phyloP scores from a whole-genome alignment of 2,888 invertebrate species.

The Ochropleura leucogaster region DNA sequence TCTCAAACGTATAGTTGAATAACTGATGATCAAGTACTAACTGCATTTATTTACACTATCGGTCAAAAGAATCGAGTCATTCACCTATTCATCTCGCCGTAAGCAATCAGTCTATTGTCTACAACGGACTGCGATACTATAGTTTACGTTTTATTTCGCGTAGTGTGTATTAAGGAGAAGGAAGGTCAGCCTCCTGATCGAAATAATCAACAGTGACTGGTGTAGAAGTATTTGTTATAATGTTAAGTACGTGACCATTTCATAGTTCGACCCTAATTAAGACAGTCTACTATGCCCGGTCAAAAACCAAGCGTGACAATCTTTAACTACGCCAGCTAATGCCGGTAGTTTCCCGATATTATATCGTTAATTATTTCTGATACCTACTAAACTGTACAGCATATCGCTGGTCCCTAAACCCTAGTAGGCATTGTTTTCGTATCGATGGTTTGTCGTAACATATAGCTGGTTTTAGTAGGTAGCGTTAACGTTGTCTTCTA shows the following conservation, averaged over 20 bases:
- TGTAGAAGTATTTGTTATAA: background rate
- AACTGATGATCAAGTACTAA: conserved; percentile 11
- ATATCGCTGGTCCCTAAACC: background rate
- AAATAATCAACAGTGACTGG: background rate
- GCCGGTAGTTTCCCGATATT: background rate
- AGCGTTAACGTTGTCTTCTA: background rate
- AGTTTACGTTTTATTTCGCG: conserved; percentile 12
- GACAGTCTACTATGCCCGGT: background rate
- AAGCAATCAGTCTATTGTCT: conserved; percentile 41
- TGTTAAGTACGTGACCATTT: conserved; percentile 33
- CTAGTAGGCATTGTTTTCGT: background rate
- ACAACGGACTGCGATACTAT: conserved; percentile 10
- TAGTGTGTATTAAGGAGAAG: too few species aligned
- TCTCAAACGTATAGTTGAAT: background rate
- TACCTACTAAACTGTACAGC: background rate
- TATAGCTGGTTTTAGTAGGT: background rate
- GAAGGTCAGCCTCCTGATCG: background rate
- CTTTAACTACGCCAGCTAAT: background rate
- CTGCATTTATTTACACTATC: conserved; percentile 33
- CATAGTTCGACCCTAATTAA: background rate
- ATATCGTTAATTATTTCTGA: background rate
- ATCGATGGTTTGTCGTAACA: background rate
- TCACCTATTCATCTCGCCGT: conserved; percentile 18
- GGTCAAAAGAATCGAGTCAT: conserved; percentile 11
- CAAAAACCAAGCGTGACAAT: too few species aligned